Evolutionary conservation across 2,113 vertebrate species (phyloP).

Genomic region (Caretta caretta): DNA sequence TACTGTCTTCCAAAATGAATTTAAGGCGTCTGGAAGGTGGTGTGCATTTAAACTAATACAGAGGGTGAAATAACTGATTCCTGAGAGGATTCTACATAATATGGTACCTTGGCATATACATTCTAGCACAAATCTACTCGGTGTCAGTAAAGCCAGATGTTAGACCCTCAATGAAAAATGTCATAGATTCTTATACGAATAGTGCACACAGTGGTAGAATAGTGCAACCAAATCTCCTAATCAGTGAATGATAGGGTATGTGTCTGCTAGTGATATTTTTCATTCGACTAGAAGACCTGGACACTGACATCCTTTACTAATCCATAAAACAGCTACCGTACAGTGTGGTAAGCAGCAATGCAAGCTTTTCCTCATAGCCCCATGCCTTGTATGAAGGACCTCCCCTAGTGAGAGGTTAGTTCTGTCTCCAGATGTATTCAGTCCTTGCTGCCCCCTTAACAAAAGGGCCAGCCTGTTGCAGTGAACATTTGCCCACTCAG

Average conservation of each 20-base stretch:
- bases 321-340: not conserved
- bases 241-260: too few species aligned
- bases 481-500: not conserved
- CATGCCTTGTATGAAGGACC: not conserved
- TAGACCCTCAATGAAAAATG: not conserved
- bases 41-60: not conserved
- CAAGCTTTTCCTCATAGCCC: accelerated
- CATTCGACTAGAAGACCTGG: not conserved
- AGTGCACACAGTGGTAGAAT: not conserved
- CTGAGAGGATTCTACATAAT: not conserved
- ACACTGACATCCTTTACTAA: not conserved
- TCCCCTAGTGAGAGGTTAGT: not conserved
- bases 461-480: not conserved
- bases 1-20: not conserved
- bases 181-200: not conserved
- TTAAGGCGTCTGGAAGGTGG: not conserved
- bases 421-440: not conserved
- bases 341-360: not conserved
- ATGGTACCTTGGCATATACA: not conserved
- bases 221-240: not conserved
- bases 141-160: not conserved
- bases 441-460: not conserved
- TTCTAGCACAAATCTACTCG: not conserved
- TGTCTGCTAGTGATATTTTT: not conserved
- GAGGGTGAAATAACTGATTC: not conserved